A percentile compares a stretch with the other conserved stretches of the same genome.
phyloP scores from a whole-genome alignment of 2,113 vertebrate genomes.

The Labeo rohita region DNA sequence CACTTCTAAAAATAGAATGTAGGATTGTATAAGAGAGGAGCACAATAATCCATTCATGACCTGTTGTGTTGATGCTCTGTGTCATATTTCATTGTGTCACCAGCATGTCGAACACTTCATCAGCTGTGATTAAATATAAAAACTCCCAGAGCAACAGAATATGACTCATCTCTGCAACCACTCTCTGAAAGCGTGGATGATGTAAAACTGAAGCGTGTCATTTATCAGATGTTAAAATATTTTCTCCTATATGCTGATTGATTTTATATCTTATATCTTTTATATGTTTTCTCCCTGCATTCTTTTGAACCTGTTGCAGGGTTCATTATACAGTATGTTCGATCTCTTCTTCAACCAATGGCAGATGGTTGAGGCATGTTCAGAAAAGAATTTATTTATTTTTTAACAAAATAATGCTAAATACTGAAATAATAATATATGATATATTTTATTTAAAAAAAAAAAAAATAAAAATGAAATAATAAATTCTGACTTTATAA shows the following conservation, averaged over 20 bases:
- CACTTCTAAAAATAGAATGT: slow-evolving; percentile 31
- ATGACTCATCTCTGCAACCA: slow-evolving; percentile 14
- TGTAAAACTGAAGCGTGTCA: background rate
- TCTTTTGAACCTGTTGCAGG: background rate
- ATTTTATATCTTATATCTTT: background rate
- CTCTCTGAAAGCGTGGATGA: background rate
- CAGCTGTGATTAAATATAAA: slow-evolving; percentile 23
- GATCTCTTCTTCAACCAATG: background rate
- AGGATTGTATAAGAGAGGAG: slow-evolving; percentile 23
- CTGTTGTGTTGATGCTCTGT: background rate
- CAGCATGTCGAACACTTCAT: background rate
- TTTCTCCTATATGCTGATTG: background rate
- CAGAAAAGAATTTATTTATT: background rate
- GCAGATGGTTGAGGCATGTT: background rate
- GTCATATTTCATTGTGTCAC: slow-evolving; percentile 15
- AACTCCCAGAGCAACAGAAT: slow-evolving; percentile 14
- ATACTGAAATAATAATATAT: background rate
- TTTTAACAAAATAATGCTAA: background rate
- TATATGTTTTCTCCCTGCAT: background rate
- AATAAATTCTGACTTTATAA: no score
- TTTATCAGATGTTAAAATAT: background rate
- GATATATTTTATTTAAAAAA: background rate
- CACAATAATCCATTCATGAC: slow-evolving; percentile 22
- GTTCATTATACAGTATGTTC: background rate
- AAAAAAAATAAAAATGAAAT: no score